Conservation (phyloP, 2,888 invertebrate species). For the Crioceris asparagi region DNA sequence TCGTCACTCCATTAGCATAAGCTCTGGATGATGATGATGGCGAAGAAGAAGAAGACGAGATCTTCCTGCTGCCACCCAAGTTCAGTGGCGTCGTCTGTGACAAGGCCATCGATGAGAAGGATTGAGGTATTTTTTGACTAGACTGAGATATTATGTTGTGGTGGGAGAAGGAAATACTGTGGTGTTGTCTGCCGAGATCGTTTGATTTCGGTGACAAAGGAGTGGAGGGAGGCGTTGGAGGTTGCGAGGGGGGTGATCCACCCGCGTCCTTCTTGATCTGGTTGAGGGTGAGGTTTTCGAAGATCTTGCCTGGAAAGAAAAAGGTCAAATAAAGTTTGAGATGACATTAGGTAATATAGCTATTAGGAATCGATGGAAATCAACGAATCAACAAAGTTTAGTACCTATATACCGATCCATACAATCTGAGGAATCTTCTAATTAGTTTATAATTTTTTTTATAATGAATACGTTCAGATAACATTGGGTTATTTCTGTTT, state of each 20-base stretch:
- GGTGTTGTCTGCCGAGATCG: constrained; percentile 13
- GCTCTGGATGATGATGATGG: constrained; percentile 10
- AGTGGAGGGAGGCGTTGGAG: constrained; percentile 42
- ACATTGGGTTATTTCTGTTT: too few relatives aligned
- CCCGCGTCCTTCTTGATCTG: constrained; percentile 27
- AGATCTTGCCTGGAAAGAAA: constrained; percentile 39
- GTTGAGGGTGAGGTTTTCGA: constrained; percentile 38
- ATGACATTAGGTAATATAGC: too few relatives aligned
- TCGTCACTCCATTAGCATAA: neutral
- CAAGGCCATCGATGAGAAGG: constrained; percentile 8
- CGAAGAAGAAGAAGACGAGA: constrained; percentile 4
- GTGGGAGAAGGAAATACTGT: neutral
- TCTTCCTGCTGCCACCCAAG: constrained; percentile 15
- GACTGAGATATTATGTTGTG: constrained; percentile 23
- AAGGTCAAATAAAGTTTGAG: too few relatives aligned
- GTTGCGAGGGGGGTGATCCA: constrained; percentile 36
- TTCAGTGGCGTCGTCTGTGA: constrained; percentile 17
- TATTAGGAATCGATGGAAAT: too few relatives aligned
- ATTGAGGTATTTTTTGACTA: constrained; percentile 34
- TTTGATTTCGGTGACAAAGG: constrained; percentile 36
- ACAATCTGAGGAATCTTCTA: too few relatives aligned
- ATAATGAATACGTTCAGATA: too few relatives aligned
- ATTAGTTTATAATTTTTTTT: too few relatives aligned
- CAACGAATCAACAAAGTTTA: too few relatives aligned
- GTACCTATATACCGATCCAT: too few relatives aligned